Evolutionary conservation across 2,113 vertebrate species (phyloP), one percentile per base, ranked within the genome.

Genomic region (Melanocharis versteri): DNA sequence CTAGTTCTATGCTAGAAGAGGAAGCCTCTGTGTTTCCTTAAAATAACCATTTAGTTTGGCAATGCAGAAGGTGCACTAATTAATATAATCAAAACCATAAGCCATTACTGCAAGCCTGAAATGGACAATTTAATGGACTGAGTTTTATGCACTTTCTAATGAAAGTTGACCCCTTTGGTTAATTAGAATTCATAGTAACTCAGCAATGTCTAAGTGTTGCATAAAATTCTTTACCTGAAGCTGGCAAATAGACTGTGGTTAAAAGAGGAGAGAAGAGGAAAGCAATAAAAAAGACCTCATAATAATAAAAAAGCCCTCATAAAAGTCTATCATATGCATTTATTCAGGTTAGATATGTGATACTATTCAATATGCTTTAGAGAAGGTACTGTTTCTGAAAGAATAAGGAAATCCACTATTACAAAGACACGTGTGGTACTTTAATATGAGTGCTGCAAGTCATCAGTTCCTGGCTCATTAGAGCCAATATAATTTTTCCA

Each of bases 141-240:
- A 56, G 39, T 93, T 95, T 97, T 96, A 95, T 95, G 68, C 37
- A 88, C 68, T 95, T 94, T 96, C 69, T 92, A 94, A 95, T 96
- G 76, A 72, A 97, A 96, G 77, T 72, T 83, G 91, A 90, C 93
- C 71, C 10, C 58, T 82, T 85, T 82, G 70, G 42, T 91, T 97
- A 96, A 94, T 97, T 79, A 93, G 71, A 97, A 97, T 94, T 94
- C 87, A 88, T 26, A 64, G 69, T 80, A 92, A 97, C 4, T 21
- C 87, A 92, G 61, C 70, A 51, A 60, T 82, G 39, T 79, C 78
- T 89, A 72, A 93, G 33, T 33, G 66, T 53, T 93, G 70, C 57
- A 86, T 87, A 83, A 95, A 96, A 89, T 37, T 53, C 45, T 42
- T 81, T 83, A 84, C 73, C 75, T 95, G 82, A 85, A 93, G 51